Base-by-base conservation (phyloP, 2,888 invertebrate genomes). In the Opisthograptis luteolata region DNA sequence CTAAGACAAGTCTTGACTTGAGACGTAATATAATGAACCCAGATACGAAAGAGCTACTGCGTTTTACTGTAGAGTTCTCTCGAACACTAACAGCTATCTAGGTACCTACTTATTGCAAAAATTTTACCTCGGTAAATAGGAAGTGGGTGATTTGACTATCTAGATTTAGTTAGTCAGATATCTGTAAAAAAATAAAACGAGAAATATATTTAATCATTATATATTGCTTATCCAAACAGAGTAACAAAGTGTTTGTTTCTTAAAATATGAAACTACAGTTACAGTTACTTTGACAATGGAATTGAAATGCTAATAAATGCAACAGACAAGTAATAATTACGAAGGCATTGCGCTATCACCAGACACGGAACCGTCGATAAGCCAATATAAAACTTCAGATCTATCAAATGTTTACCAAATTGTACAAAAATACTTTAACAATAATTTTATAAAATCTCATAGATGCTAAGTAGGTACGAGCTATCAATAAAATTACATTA, bases 191-290 rank as follows among this genome's bases (percentile, higher is more conserved):
- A 73, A 64, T 69, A 48, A 76, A 70, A 76, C 62, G 57, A 73
- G 51, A 58, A 39, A 60, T 47, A 35, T 65, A 48, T 80, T 87
- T 82, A 86, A 84, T 87, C 75, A 81, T 82, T 81, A 87, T 89
- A 90, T 90, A 90, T 90, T 89, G 89, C 89, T 89, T 90, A 90
- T 84, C 86, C 85, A 78, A 88, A 89, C 81, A 84, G 81, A 85
- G 80, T 86, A 89, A 89, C 88, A 89, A 84, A 85, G 67, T 73
- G 79, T 79, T 79, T 76, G 79, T 85, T 78, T 79, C 81, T 77
- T 81, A 83, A 75, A 82, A 79, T 81, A 79, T 73, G 81, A 79
- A 79, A 79, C 73, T 74, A 77, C 73, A 81, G 75, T 73, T n/a
- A n/a, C n/a, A n/a, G n/a, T n/a, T n/a, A n/a, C n/a, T n/a, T 81